Evolutionary conservation across 1,140 invertebrate genomes (phyloP), one percentile per base, ranked within the genome.

Genomic region (Thaumatotibia leucotreta): DNA sequence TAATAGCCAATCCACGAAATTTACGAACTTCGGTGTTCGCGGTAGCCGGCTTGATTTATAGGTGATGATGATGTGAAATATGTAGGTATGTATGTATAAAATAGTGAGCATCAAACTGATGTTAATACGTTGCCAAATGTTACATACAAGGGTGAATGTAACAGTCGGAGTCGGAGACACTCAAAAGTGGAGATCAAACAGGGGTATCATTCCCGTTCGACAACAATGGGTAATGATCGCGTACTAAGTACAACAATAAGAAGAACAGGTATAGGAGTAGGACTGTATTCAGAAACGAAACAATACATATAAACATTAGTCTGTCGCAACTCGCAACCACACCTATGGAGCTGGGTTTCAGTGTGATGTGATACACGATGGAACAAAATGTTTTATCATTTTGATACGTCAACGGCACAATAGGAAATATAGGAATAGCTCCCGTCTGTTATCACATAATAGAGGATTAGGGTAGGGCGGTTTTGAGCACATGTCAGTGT

Each of bases 401-500:
- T n/a, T n/a, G n/a, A 39, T 14, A 17, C n/a, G n/a, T 39, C 6
- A 39, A 39, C n/a, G 6, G 35, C 35, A 39, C 35, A 39, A 39
- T 5, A 11, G 11, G 35, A 39, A 39, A 14, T 5, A 39, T 2
- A 11, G 10, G 10, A 2, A 33, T 33, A 39, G 35, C 11, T n/a
- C n/a, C n/a, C n/a, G n/a, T 39, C 24, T 54, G 50, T 54, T 54
- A 54, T 54, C 50, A 11, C 10, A 54, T 54, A 54, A 54, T 27
- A 54, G 23, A 23, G 50, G 11, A 54, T 54, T 54, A 54, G 50
- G 50, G 50, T 54, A 24, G 50, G 17, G 4, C 17, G 22, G 50
- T 2, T 54, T 54, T 54, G 23, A 54, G 50, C 50, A 54, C 50
- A 54, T 54, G 50, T 54, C n/a, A 24, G 10, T 22, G 23, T 17